Percentiles rank a stretch among this genome's conserved stretches.
These are phyloP conservation scores for Oscheius sp. DNA, from an alignment of 2,888 invertebrate genomes.

Conservation along the genomic window DNA sequence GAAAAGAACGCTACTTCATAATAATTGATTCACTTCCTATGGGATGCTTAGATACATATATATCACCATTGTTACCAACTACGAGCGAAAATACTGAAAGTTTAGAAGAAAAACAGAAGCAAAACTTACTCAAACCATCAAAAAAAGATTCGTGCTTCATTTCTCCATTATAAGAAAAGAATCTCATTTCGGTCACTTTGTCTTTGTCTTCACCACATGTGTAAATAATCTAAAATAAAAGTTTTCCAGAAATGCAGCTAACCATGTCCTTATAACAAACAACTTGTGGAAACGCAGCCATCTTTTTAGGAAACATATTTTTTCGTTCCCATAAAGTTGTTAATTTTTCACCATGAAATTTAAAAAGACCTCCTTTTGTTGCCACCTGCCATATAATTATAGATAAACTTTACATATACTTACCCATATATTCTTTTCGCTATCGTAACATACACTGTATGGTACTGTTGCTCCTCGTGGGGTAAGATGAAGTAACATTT, in stretches of 20 bases:
- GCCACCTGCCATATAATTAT: constrained; percentile 51
- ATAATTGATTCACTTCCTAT: constrained; percentile 43
- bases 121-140: constrained; percentile 63
- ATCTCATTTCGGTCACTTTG: constrained; percentile 54
- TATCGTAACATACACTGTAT: constrained; percentile 60
- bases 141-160: constrained; percentile 63
- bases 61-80: constrained; percentile 53
- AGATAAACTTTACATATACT: not conserved
- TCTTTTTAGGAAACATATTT: constrained; percentile 64
- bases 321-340: constrained; percentile 53
- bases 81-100: constrained; percentile 49
- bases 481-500: constrained; percentile 67
- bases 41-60: constrained; percentile 63
- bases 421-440: constrained; percentile 52
- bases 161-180: constrained; percentile 54
- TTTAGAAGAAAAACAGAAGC: not conserved
- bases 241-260: not conserved
- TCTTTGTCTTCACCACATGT: constrained; percentile 58
- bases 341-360: constrained; percentile 52
- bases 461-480: constrained; percentile 62
- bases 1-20: constrained; percentile 42
- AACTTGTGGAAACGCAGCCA: constrained; percentile 66
- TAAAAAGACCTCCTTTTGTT: constrained; percentile 67
- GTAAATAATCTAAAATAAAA: constrained; percentile 58
- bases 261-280: constrained; percentile 59